phyloP scores from a whole-genome alignment of 2,888 invertebrate genomes.

The Parnassius glacialis region DNA sequence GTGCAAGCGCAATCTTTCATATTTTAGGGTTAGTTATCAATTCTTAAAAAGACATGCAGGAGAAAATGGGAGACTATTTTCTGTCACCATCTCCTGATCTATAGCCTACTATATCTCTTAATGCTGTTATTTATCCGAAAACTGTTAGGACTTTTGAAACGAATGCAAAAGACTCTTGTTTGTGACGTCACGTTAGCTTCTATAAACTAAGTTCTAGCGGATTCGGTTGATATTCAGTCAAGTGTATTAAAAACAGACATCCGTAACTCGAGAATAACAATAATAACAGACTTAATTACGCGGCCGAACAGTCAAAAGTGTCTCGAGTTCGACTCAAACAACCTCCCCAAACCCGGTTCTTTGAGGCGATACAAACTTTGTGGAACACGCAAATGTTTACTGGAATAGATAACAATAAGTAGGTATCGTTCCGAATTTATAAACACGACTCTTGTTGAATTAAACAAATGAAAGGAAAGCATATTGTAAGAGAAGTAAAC shows the following conservation, averaged over 20 bases:
- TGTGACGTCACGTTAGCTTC: too few species aligned
- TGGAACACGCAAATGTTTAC: conserved; percentile 20
- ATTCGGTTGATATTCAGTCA: conserved; percentile 15
- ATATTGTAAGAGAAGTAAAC: conserved; percentile 41
- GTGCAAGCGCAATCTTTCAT: too few species aligned
- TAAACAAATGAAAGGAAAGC: conserved; percentile 37
- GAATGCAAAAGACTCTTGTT: too few species aligned
- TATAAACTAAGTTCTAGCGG: neutral
- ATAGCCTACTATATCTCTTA: too few species aligned
- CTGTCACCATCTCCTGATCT: too few species aligned
- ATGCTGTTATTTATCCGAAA: too few species aligned
- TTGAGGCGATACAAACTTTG: conserved; percentile 13
- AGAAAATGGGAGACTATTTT: too few species aligned
- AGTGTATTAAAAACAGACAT: conserved; percentile 6
- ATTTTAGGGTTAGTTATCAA: too few species aligned
- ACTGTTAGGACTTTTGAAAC: too few species aligned
- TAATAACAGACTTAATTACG: conserved; percentile 23
- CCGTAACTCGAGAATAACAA: conserved; percentile 9
- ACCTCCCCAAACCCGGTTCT: conserved; percentile 8
- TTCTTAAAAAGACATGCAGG: too few species aligned
- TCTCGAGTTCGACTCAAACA: conserved; percentile 13
- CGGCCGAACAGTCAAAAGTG: conserved; percentile 14
- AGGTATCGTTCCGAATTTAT: conserved; percentile 22
- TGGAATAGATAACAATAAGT: conserved; percentile 29
- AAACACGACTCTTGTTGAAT: conserved; percentile 33